These are phyloP conservation scores for Cassiopea andromeda DNA, from an alignment of 30 jellyfish, hydroid and myxozoan genomes.

Conservation along the genomic window DNA sequence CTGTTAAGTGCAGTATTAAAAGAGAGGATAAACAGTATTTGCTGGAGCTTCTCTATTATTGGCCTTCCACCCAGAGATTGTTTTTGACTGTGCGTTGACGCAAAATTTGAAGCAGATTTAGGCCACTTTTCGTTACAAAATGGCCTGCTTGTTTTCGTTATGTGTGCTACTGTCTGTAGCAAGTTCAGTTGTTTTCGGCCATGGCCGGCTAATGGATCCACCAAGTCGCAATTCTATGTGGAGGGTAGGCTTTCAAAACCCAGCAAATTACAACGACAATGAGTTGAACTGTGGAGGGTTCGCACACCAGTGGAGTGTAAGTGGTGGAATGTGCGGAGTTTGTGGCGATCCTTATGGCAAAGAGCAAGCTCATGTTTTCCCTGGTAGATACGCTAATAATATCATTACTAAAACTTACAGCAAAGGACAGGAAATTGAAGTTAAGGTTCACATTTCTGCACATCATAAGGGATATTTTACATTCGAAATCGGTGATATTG, in stretches of 20 bases:
- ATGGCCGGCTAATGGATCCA: constrained; percentile 61
- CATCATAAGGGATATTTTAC: constrained; percentile 61
- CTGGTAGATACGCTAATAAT: constrained; percentile 58
- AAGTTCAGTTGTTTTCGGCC: constrained; percentile 11
- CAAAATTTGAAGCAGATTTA: not conserved
- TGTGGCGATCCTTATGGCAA: constrained; percentile 72
- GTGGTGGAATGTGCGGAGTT: constrained; percentile 67
- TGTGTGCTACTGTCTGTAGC: not conserved
- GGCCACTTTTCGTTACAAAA: not conserved
- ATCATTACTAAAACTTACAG: constrained; percentile 43
- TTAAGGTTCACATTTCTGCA: constrained; percentile 47
- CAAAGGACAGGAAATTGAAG: constrained; percentile 52
- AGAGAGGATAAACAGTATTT: too few relatives aligned
- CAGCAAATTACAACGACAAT: constrained; percentile 58
- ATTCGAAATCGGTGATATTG: constrained; percentile 41
- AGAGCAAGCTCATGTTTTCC: constrained; percentile 17
- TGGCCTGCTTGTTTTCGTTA: not conserved
- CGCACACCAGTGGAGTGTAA: constrained; percentile 15
- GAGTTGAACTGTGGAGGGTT: constrained; percentile 76
- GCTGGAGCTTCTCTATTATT: too few relatives aligned
- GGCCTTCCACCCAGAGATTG: not conserved
- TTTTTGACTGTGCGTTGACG: too few relatives aligned
- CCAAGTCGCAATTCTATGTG: constrained; percentile 73
- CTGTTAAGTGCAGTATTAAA: not conserved
- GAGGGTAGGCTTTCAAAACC: constrained; percentile 40